A percentile compares a stretch with the other conserved stretches of the same genome.
phyloP scores from a whole-genome alignment of 2,888 invertebrate species.

The Melinopterus prodromus region DNA sequence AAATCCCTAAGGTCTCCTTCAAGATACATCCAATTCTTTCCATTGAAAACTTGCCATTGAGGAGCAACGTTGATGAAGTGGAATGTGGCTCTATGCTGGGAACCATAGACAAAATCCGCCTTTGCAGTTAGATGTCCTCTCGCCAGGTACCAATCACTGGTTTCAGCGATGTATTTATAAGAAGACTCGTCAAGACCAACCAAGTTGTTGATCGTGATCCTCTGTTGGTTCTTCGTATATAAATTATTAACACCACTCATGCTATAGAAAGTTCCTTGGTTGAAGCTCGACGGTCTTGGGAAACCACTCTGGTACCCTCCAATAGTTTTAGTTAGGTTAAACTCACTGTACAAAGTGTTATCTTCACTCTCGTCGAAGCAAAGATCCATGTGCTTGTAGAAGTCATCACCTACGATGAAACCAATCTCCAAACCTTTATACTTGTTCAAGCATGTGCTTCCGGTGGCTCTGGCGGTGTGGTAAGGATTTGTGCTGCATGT shows the following conservation, averaged over 20 bases:
- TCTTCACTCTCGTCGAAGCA: slow-evolving; percentile 65
- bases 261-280: slow-evolving; percentile 59
- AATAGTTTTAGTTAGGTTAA: slow-evolving; percentile 61
- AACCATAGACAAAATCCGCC: slow-evolving; percentile 67
- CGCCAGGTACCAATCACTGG: slow-evolving; percentile 59
- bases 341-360: slow-evolving; percentile 65
- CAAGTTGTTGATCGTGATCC: slow-evolving; percentile 51
- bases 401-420: slow-evolving; percentile 60
- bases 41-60: slow-evolving; percentile 72
- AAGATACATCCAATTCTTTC: slow-evolving; percentile 64
- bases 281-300: slow-evolving; percentile 61
- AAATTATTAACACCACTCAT: slow-evolving; percentile 47
- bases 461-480: slow-evolving; percentile 60
- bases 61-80: slow-evolving; percentile 72
- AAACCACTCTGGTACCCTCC: slow-evolving; percentile 61
- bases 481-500: slow-evolving; percentile 58
- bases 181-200: slow-evolving; percentile 48
- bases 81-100: slow-evolving; percentile 67
- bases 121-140: slow-evolving; percentile 71
- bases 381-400: slow-evolving; percentile 63
- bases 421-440: slow-evolving; percentile 61
- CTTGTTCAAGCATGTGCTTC: slow-evolving; percentile 56
- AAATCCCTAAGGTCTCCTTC: slow-evolving; percentile 62
- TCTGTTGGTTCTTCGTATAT: slow-evolving; percentile 52
- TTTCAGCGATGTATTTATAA: slow-evolving; percentile 59